Base-by-base conservation (phyloP, 2,888 invertebrate species). In the Adineta ricciae region DNA sequence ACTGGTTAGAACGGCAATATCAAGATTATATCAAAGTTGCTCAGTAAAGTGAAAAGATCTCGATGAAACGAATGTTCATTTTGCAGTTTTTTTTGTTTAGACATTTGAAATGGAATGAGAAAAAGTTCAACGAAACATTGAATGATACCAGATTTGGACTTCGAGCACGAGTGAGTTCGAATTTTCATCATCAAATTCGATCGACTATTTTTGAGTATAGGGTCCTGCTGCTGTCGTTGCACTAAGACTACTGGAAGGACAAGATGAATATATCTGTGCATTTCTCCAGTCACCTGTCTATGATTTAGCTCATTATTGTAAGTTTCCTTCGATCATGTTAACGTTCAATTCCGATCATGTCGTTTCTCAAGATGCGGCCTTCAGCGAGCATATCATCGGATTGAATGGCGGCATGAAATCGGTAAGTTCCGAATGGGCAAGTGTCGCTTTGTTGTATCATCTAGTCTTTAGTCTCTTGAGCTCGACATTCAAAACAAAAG, bases 271-370 rank as follows among this genome's bases (percentile, higher is more conserved):
- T 78, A 4, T n/a, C 9, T 78, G 78, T 41, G 41, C 78, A 78
- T 78, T 78, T 78, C 41, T 78, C 3, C 78, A 78, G 41, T 78
- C 78, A 78, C 78, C 78, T 14, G 78, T 78, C 4, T 36, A n/a
- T 78, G 41, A 78, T 41, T n/a, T 78, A 41, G 38, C 78, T 8
- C 24, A 78, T 41, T 78, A 78, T 78, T 32, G 78, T 78, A 78
- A 38, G 78, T n/a, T 38, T 24, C 24, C 38, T 8, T 24, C 24
- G 2, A 24, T 41, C 16, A 21, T 36, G 21, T 38, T 38, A 11
- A 38, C 11, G 24, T 41, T n/a, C 8, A 9, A 14, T 11, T 11
- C n/a, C 1, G 41, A 19, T 78, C 1, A 7, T 36, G 24, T 41
- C 16, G 3, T 19, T 24, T 41, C 9, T 41, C 9, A 41, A 78